A percentile compares a stretch with the other conserved stretches of the same genome.
phyloP scores from a whole-genome alignment of 2,797 vertebrate species.

The Coilia nasus region DNA sequence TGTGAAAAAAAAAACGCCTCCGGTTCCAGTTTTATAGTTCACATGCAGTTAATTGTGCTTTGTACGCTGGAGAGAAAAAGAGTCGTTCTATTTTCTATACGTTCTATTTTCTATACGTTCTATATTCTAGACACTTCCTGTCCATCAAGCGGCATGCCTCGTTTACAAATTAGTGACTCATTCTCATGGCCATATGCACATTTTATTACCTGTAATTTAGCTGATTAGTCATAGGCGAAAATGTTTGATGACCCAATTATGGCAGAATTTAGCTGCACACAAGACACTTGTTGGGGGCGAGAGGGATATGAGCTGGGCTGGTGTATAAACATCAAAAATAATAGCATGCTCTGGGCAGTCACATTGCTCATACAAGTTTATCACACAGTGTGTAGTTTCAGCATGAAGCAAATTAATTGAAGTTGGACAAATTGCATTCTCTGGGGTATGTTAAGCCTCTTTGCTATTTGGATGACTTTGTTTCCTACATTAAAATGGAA shows the following conservation, averaged over 20 bases:
- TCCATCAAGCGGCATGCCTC: not conserved
- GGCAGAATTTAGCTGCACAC: not conserved
- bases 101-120: not conserved
- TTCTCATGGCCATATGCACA: constrained; percentile 15
- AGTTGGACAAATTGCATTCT: not conserved
- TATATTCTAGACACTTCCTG: not conserved
- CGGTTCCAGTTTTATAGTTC: not conserved
- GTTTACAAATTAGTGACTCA: constrained; percentile 7
- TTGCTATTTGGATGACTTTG: constrained; percentile 22
- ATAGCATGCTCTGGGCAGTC: not conserved
- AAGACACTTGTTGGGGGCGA: constrained; percentile 9
- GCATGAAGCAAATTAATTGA: constrained; percentile 28
- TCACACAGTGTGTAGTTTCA: not conserved
- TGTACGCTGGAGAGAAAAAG: not conserved
- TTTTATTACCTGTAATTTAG: constrained; percentile 21
- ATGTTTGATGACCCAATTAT: constrained; percentile 25
- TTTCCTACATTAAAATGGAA: constrained; percentile 39
- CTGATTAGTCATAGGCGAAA: constrained; percentile 3
- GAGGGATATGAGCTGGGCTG: not conserved
- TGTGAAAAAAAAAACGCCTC: not conserved
- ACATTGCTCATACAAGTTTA: not conserved
- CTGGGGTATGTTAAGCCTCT: constrained; percentile 22
- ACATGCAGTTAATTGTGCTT: not conserved
- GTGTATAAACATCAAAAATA: not conserved
- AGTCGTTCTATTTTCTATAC: no score